These are phyloP conservation scores for Picathartes gymnocephalus DNA, from an alignment of 2,113 vertebrate genomes.

Conservation along the genomic window DNA sequence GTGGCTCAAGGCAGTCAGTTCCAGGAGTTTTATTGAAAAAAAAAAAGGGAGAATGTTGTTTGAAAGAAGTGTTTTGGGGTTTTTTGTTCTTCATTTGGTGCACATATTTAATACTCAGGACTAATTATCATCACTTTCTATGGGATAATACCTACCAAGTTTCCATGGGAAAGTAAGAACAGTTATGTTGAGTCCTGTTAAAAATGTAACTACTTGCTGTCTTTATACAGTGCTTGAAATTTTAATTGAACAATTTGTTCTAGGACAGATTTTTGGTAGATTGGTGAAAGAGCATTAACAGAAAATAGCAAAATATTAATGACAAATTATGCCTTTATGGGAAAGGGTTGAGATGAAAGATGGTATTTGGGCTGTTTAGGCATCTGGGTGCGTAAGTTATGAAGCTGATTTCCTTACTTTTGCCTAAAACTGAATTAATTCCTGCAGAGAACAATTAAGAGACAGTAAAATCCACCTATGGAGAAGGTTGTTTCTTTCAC, in stretches of 20 bases:
- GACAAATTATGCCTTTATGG: neutral
- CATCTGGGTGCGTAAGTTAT: neutral
- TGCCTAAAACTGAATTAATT: neutral
- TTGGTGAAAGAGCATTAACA: neutral
- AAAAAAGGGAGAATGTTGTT: neutral
- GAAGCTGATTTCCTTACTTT: neutral
- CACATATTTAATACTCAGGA: neutral
- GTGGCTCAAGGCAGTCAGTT: neutral
- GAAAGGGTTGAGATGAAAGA: neutral
- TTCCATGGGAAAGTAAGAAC: neutral
- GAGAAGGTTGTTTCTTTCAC: neutral
- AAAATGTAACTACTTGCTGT: neutral
- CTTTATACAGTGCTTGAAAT: neutral
- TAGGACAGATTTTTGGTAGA: neutral
- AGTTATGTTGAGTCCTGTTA: neutral
- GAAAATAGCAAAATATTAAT: neutral
- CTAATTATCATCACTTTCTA: neutral
- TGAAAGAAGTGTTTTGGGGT: accelerated
- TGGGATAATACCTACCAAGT: neutral
- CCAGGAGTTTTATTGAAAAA: neutral
- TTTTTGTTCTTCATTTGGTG: neutral
- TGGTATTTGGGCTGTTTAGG: neutral
- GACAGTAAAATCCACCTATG: neutral
- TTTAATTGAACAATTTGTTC: neutral
- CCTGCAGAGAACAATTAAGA: neutral